Conservation (phyloP, 2,113 vertebrate genomes). For the Apus apus region DNA sequence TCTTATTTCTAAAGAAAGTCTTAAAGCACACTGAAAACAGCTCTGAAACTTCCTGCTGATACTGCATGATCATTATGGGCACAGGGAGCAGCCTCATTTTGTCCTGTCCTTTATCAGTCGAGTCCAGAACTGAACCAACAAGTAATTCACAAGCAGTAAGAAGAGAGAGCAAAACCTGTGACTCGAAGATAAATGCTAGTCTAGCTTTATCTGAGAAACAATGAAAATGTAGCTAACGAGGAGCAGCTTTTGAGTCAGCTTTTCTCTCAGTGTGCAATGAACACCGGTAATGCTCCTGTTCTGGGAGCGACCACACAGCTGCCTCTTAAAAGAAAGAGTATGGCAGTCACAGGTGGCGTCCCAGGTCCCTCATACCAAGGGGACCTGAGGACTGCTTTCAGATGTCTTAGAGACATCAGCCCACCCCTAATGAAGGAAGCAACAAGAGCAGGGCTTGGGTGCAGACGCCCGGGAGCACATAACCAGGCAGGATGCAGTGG, state of each 20-base stretch:
- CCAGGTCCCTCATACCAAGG: background rate
- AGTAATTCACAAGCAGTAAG: background rate
- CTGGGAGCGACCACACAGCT: background rate
- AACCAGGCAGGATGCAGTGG: background rate
- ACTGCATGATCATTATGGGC: background rate
- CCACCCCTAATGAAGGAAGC: background rate
- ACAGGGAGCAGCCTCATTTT: background rate
- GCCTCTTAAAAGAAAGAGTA: background rate
- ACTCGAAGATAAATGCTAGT: slow-evolving; percentile 34
- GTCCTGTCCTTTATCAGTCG: slow-evolving; percentile 22
- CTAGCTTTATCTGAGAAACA: slow-evolving; percentile 44
- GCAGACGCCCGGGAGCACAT: fast-evolving
- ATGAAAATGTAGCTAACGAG: background rate
- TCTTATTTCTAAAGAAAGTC: background rate
- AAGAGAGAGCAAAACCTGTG: background rate
- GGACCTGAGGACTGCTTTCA: background rate
- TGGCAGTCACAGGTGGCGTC: background rate
- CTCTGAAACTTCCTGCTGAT: background rate
- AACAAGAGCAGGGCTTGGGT: background rate
- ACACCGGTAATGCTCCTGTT: background rate
- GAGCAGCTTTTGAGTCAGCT: background rate
- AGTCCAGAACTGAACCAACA: slow-evolving; percentile 16
- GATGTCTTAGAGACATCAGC: background rate
- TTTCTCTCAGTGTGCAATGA: background rate
- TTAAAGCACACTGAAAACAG: background rate